phyloP scores from a whole-genome alignment of 2,113 vertebrate genomes.

The Podarcis muralis region DNA sequence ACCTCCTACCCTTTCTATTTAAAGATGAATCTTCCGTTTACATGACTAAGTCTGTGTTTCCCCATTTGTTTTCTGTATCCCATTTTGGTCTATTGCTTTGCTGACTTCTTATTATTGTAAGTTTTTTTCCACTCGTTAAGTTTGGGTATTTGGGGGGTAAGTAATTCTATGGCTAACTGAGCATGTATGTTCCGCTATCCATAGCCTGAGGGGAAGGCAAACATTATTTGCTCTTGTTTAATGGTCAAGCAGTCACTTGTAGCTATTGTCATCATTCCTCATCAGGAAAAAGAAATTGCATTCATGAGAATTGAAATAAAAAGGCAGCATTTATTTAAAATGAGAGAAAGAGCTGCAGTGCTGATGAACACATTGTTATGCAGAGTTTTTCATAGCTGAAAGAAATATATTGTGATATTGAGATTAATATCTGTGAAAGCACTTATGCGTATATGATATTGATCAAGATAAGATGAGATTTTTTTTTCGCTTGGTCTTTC shows the following conservation, averaged over 20 bases:
- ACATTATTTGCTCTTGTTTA: neutral
- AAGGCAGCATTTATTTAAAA: neutral
- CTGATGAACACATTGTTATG: neutral
- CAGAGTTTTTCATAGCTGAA: neutral
- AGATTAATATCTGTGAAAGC: neutral
- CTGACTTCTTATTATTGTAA: neutral
- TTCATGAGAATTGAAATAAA: neutral
- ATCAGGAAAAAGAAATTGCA: neutral
- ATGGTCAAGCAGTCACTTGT: slow-evolving; percentile 9
- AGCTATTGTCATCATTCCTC: slow-evolving; percentile 2
- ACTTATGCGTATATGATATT: neutral
- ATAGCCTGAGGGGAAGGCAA: neutral
- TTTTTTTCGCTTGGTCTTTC: neutral
- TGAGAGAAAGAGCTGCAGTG: neutral
- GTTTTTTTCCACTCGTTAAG: slow-evolving; percentile 1
- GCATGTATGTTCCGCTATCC: neutral
- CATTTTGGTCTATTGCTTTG: neutral
- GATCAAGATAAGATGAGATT: neutral
- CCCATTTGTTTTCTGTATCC: neutral
- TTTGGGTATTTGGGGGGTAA: neutral
- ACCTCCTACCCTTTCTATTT: neutral
- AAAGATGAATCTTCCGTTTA: neutral
- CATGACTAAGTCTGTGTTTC: accelerated
- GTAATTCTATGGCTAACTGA: slow-evolving; percentile 2
- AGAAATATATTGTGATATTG: neutral